Base-by-base conservation (phyloP, 2,888 invertebrate genomes). In the Coremacera marginata region DNA sequence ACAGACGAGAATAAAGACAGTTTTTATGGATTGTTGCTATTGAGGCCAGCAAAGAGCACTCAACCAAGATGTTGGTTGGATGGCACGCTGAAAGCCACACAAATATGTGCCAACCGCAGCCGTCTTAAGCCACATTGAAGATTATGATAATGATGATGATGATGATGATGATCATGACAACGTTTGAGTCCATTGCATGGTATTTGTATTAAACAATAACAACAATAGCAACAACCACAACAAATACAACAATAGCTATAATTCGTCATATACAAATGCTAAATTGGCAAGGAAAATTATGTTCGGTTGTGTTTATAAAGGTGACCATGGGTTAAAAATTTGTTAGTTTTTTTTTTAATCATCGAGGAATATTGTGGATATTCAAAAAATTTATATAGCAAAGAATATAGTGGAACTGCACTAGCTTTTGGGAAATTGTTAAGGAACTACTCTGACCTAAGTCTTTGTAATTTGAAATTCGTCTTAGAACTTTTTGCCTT, bases 11-110 rank as follows among this genome's bases (percentile, higher is more conserved):
- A 52, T n/a, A 57, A 4, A 14, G 55, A 11, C 34, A 55, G 27
- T 55, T 57, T 27, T 31, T 16, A 16, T 16, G 8, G 55, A 27
- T 57, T 49, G 71, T n/a, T 27, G 60, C 57, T 44, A 22, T 22
- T 16, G 22, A 34, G 60, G 25, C 44, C 71, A 60, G n/a, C 60
- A 22, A 60, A 72, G 55, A 52, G 49, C 31, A 16, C 44, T 31
- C 70, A 51, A 51, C 25, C 11, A 51, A 70, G 31, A 11, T 51
- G 70, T 51, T 11, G 52, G 70, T 51, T 11, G 52, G 31, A 22
- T 25, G 70, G 37, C 57, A 22, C 51, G 27, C n/a, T 63, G 51
- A 63, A 73, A 73, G 63, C 73, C 51, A 51, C 34, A 73, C 31
- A 49, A 63, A 60, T 25, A 22, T 73, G 27, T 63, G 34, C 31